A percentile compares a stretch with the other conserved stretches of the same genome.
phyloP scores from a whole-genome alignment of 2,888 invertebrate genomes.

The Ophioninae sp. region DNA sequence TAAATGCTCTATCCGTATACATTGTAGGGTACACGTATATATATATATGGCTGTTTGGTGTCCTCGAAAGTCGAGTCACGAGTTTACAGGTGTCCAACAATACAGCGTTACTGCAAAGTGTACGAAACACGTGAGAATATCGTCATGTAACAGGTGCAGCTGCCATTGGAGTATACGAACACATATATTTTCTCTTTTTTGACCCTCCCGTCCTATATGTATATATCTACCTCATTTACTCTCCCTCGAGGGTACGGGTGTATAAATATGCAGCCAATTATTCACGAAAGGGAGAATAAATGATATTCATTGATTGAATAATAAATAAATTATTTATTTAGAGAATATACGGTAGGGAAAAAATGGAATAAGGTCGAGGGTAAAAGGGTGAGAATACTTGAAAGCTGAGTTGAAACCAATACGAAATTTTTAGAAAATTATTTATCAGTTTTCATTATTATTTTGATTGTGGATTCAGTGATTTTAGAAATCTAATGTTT shows the following conservation, averaged over 20 bases:
- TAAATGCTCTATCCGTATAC: constrained; percentile 3
- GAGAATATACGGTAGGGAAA: too few species aligned
- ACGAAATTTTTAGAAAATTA: too few species aligned
- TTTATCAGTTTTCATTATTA: too few species aligned
- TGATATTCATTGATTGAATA: too few species aligned
- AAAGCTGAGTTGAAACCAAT: too few species aligned
- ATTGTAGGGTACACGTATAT: neutral
- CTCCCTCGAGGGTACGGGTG: constrained; percentile 14
- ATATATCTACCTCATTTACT: constrained; percentile 30
- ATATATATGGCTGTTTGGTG: neutral
- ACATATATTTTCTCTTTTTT: constrained; percentile 26
- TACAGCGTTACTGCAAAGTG: constrained; percentile 45
- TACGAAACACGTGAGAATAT: constrained; percentile 77
- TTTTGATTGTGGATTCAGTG: too few species aligned
- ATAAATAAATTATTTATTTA: too few species aligned
- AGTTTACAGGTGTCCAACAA: constrained; percentile 76
- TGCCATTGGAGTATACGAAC: constrained; percentile 49
- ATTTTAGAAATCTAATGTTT: too few species aligned
- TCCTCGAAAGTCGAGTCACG: constrained; percentile 36
- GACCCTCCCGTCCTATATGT: constrained; percentile 18
- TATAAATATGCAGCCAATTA: neutral
- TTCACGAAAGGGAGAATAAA: too few species aligned
- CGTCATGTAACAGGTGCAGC: constrained; percentile 77
- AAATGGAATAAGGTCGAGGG: too few species aligned
- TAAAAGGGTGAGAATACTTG: too few species aligned